Evolutionary conservation across 2,113 vertebrate genomes (phyloP).

Genomic region (Elachura formosa): DNA sequence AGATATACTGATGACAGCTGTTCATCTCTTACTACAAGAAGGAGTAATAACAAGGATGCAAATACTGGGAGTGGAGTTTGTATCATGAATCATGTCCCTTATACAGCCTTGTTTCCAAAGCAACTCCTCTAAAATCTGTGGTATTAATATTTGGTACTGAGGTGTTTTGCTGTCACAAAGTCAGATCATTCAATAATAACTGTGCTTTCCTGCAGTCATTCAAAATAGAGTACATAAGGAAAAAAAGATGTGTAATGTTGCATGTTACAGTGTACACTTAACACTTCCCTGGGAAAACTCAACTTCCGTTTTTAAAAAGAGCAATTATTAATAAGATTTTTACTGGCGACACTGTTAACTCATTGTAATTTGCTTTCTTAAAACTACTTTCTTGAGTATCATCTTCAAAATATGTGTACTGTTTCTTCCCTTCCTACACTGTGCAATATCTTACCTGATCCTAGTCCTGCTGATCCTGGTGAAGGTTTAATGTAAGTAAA

Average conservation of each 20-base stretch:
- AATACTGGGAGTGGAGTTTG: background rate
- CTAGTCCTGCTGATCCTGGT: background rate
- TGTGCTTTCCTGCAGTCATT: background rate
- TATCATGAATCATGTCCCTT: background rate
- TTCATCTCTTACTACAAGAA: background rate
- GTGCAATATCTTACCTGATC: background rate
- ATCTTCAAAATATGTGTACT: background rate
- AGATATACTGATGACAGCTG: background rate
- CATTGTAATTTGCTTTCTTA: background rate
- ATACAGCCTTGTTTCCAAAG: background rate
- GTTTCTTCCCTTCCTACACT: background rate
- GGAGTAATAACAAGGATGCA: background rate
- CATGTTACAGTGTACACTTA: background rate
- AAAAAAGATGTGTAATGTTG: rapidly evolving
- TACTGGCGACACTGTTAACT: background rate
- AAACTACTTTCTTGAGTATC: background rate
- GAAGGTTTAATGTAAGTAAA: background rate
- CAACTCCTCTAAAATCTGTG: background rate
- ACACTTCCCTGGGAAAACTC: background rate
- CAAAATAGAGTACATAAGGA: background rate
- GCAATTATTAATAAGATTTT: background rate
- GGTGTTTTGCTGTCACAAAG: background rate
- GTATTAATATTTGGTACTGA: background rate
- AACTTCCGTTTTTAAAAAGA: background rate
- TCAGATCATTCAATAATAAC: background rate